Conservation (phyloP, 1,140 invertebrate genomes). For the Dryas iulia region DNA sequence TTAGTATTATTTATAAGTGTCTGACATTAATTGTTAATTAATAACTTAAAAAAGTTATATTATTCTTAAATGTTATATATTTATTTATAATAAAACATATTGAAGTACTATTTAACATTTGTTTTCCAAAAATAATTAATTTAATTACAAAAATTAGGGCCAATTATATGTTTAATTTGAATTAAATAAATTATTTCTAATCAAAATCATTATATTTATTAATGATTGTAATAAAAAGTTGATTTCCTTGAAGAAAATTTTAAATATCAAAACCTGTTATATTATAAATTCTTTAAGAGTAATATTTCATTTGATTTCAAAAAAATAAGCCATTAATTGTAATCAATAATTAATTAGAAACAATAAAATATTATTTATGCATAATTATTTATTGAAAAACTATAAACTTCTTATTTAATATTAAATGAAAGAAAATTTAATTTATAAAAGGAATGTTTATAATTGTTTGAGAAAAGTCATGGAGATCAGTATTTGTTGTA, state of each 20-base stretch:
- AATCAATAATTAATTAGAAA: not conserved
- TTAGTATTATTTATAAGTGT: slow-evolving; percentile 2
- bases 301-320: not conserved
- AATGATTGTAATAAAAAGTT: not conserved
- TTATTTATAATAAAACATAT: not conserved
- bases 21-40: not conserved
- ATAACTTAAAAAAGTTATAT: not conserved
- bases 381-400: too few species aligned
- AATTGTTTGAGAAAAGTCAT: too few species aligned
- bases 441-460: too few species aligned
- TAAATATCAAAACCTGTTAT: not conserved
- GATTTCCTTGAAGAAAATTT: not conserved
- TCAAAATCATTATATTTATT: not conserved
- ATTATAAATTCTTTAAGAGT: not conserved
- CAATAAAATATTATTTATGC: not conserved
- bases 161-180: not conserved
- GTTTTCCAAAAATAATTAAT: not conserved
- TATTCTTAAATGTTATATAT: not conserved
- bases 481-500: too few species aligned
- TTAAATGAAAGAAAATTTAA: too few species aligned
- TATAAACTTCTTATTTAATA: too few species aligned
- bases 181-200: not conserved
- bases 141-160: not conserved
- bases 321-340: not conserved
- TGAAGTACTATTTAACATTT: not conserved